Evolutionary conservation across 2,797 vertebrate species (phyloP), one percentile per base, ranked within the genome.

Genomic region (Pristis pectinata): DNA sequence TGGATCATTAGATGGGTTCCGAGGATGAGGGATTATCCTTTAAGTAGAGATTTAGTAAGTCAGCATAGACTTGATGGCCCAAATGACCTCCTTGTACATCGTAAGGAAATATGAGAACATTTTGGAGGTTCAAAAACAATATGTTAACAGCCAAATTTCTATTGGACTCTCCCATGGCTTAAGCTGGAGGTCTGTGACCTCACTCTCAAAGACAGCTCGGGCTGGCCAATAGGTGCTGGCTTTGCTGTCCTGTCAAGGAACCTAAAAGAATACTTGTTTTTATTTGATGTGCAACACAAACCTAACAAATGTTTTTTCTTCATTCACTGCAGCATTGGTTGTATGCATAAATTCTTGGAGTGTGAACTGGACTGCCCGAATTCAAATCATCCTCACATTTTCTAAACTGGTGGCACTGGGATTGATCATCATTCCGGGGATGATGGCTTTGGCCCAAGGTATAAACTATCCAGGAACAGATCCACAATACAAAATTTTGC

Each of bases 401-500:
- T 0, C 96, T 95, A 97, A 97, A 53, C 95, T 97, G 56, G 85
- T 95, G 87, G 96, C 97, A 15, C 95, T 97, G 0, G 82, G 91
- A 0, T 96, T 97, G 95, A 96, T 97, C 96, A 96, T 97, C 0
- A 95, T 96, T 80, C 96, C 96, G 0, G 97, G 97, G 91, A 97
- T 97, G 95, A 96, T 96, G 94, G 95, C 96, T 93, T 95, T 97
- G 95, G 95, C 95, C 2, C 95, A 96, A 95, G 97, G 97, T 97
- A 96, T n/a, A 44, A 22, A 22, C 17, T 34, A 70, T 72, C 64
- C 37, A 93, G 9, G 67, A 49, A 92, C 4, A 89, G 56, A 11
- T 53, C 49, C 44, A 44, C 17, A 83, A 83, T 41, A 44, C 79
- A 79, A 79, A 37, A 15, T 41, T 79, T 37, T n/a, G 37, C 19